phyloP scores from a whole-genome alignment of 92 coral and sea anemone genomes.

The Plumapathes pennacea region DNA sequence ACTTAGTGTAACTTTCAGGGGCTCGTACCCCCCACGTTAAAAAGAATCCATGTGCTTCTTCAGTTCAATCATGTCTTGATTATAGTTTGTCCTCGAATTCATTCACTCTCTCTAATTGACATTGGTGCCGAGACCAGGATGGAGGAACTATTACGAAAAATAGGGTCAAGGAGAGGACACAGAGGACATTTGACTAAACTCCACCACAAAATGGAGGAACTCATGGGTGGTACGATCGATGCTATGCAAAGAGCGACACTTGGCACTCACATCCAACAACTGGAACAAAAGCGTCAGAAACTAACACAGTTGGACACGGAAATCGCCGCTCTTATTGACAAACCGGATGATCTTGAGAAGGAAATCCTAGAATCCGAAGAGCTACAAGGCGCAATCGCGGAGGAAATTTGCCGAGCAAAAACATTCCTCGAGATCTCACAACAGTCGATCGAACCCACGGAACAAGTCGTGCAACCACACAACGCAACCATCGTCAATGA shows the following conservation, averaged over 20 bases:
- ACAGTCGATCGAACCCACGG: too few relatives aligned
- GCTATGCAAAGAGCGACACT: slow-evolving; percentile 8
- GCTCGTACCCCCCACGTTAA: too few relatives aligned
- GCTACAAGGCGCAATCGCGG: slow-evolving; percentile 4
- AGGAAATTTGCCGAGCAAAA: slow-evolving; percentile 8
- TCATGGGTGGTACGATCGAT: not conserved
- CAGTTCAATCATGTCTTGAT: too few relatives aligned
- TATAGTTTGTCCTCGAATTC: too few relatives aligned
- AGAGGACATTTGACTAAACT: slow-evolving; percentile 19
- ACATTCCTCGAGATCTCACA: slow-evolving; percentile 1
- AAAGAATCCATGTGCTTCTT: too few relatives aligned
- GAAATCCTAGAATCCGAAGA: slow-evolving; percentile 19
- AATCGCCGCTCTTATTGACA: slow-evolving; percentile 4
- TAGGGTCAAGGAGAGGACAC: slow-evolving; percentile 4
- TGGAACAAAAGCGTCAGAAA: slow-evolving; percentile 8
- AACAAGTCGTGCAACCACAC: too few relatives aligned
- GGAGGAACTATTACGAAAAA: slow-evolving; percentile 1
- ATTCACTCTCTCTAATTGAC: too few relatives aligned
- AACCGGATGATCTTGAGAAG: slow-evolving; percentile 10
- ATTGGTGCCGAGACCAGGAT: slow-evolving; percentile 32
- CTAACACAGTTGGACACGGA: slow-evolving; percentile 11
- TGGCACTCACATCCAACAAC: slow-evolving; percentile 9
- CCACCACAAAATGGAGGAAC: slow-evolving; percentile 2
- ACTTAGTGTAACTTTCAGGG: too few relatives aligned
- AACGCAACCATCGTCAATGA: too few relatives aligned